Conservation (phyloP, 2,888 invertebrate species). For the Chaetogeoica ovagalla region DNA sequence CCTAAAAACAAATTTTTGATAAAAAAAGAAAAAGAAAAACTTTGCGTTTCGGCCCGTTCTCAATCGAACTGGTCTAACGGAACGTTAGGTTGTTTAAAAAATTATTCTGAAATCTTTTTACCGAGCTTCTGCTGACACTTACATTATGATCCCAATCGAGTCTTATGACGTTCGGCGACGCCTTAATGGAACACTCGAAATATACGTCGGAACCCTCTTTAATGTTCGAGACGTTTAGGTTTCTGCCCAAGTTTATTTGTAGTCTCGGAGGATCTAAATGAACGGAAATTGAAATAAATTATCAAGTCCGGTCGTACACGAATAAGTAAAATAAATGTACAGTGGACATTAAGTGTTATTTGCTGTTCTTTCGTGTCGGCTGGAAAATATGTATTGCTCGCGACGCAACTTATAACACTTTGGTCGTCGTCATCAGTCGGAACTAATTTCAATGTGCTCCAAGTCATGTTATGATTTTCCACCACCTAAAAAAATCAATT, state of each 20-base stretch:
- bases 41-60: too few species aligned
- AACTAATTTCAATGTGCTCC: constrained; percentile 42
- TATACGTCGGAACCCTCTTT: constrained; percentile 61
- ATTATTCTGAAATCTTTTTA: too few species aligned
- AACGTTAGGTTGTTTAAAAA: too few species aligned
- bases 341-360: constrained; percentile 74
- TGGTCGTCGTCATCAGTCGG: constrained; percentile 33
- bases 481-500: constrained; percentile 26
- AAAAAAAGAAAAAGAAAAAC: too few species aligned
- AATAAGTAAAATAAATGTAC: constrained; percentile 65
- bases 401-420: constrained; percentile 34
- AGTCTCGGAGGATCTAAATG: constrained; percentile 60
- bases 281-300: too few species aligned
- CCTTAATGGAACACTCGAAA: constrained; percentile 60
- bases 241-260: constrained; percentile 59
- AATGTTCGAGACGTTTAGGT: constrained; percentile 60
- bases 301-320: too few species aligned
- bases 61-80: too few species aligned
- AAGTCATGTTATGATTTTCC: constrained; percentile 40
- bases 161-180: constrained; percentile 60
- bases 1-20: constrained; percentile 17
- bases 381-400: constrained; percentile 59
- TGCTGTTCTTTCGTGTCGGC: constrained; percentile 76
- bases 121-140: constrained; percentile 54
- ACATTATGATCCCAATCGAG: constrained; percentile 60